These are phyloP conservation scores for Alosa alosa DNA, from an alignment of 2,113 vertebrate species.

Conservation along the genomic window DNA sequence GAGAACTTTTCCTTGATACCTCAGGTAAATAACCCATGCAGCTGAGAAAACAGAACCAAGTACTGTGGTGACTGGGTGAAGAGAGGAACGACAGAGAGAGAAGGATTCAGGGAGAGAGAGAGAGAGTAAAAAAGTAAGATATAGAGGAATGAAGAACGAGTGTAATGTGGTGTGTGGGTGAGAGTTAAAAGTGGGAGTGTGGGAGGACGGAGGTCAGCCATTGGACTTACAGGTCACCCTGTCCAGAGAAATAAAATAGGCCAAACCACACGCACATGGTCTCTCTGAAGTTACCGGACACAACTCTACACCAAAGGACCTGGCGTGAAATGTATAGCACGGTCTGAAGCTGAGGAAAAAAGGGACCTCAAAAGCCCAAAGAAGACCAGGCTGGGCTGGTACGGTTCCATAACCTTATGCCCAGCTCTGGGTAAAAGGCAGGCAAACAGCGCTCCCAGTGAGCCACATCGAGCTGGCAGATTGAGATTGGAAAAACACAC, in stretches of 20 bases:
- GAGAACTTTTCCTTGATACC: conserved; percentile 80
- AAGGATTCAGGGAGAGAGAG: conserved; percentile 28
- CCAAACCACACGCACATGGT: conserved; percentile 10
- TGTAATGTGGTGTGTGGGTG: background rate
- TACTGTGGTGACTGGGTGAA: conserved; percentile 65
- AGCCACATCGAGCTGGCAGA: conserved; percentile 36
- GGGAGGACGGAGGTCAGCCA: background rate
- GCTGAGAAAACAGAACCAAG: conserved; percentile 89
- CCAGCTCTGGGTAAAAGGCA: conserved; percentile 37
- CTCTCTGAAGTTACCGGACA: background rate
- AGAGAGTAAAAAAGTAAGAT: conserved; percentile 13
- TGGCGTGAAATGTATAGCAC: background rate
- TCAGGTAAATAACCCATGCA: conserved; percentile 91
- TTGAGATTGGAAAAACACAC: conserved; percentile 25
- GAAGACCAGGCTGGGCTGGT: conserved; percentile 35
- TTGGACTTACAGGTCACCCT: conserved; percentile 1
- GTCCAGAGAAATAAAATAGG: background rate
- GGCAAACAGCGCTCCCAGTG: conserved; percentile 37
- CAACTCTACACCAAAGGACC: background rate
- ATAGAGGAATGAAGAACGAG: background rate
- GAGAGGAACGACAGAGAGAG: conserved; percentile 29
- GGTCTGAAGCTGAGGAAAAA: background rate
- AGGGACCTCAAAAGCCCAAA: conserved; percentile 31
- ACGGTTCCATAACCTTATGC: conserved; percentile 46
- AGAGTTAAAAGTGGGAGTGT: conserved; percentile 2